These are phyloP conservation scores for Eurystomus gularis DNA, from an alignment of 2,113 vertebrate species.

Conservation along the genomic window DNA sequence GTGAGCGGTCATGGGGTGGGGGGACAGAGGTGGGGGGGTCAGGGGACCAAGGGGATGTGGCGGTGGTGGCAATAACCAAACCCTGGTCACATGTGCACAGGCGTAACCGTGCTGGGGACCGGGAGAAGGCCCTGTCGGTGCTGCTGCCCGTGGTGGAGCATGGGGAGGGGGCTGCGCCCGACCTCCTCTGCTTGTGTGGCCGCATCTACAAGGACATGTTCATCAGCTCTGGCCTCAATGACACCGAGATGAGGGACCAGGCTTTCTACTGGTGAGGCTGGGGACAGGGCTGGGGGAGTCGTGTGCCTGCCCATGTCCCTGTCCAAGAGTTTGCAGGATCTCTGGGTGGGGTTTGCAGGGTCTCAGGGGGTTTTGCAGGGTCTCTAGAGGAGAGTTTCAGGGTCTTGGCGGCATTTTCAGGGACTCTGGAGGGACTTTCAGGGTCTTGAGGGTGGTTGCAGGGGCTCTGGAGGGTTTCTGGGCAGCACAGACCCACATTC, in stretches of 20 bases:
- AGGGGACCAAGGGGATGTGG: neutral
- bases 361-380: neutral
- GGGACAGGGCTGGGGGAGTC: neutral
- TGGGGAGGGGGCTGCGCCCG: constrained; percentile 74
- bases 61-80: neutral
- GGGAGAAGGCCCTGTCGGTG: constrained; percentile 80
- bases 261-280: constrained; percentile 83
- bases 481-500: too few species aligned
- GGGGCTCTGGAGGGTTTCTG: too few species aligned
- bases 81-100: neutral
- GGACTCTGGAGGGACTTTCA: too few species aligned
- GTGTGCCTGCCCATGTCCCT: rapidly evolving
- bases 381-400: neutral
- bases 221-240: constrained; percentile 81
- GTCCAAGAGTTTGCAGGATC: rapidly evolving
- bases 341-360: neutral
- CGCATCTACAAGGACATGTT: constrained; percentile 94
- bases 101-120: constrained; percentile 84
- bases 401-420: neutral
- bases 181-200: constrained; percentile 89
- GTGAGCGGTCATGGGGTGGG: constrained; percentile 46
- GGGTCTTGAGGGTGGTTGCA: too few species aligned
- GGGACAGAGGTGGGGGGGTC: neutral
- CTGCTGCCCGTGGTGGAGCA: constrained; percentile 81
- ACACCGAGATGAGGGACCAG: constrained; percentile 76